A percentile compares a stretch with the other conserved stretches of the same genome.
Evolutionary conservation across 2,113 vertebrate species (phyloP).

Genomic region (Poeciliopsis prolifica): DNA sequence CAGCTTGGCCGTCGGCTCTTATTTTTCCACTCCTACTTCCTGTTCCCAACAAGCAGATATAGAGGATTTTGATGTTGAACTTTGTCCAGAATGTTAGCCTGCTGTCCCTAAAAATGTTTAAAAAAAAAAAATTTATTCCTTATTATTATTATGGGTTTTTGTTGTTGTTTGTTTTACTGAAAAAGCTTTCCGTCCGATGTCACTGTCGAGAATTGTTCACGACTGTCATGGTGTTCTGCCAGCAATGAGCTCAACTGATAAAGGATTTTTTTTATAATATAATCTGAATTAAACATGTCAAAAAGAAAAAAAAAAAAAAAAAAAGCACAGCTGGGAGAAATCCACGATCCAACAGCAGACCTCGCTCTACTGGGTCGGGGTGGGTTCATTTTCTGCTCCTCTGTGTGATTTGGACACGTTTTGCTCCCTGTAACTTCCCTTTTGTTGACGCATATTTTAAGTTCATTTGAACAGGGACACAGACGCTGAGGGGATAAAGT

Average conservation of each 20-base stretch:
- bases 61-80: slow-evolving; percentile 27
- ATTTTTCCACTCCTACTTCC: slow-evolving; percentile 56
- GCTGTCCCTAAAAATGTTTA: background rate
- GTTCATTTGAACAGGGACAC: background rate
- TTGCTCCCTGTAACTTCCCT: background rate
- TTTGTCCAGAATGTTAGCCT: slow-evolving; percentile 11
- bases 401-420: background rate
- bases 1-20: background rate
- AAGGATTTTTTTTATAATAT: slow-evolving; percentile 6
- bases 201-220: background rate
- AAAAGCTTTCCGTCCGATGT: background rate
- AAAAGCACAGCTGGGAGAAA: background rate
- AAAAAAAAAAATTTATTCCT: background rate
- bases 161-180: background rate
- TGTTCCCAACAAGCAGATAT: slow-evolving; percentile 43
- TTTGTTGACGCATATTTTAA: background rate
- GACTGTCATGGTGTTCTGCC: background rate
- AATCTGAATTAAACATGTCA: background rate
- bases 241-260: background rate
- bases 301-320: background rate
- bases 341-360: background rate
- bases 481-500: background rate
- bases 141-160: too few relatives aligned
- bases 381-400: background rate
- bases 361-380: background rate